These are phyloP conservation scores for Leptodactylus fallax DNA, from an alignment of 2,797 vertebrate genomes.

Conservation along the genomic window DNA sequence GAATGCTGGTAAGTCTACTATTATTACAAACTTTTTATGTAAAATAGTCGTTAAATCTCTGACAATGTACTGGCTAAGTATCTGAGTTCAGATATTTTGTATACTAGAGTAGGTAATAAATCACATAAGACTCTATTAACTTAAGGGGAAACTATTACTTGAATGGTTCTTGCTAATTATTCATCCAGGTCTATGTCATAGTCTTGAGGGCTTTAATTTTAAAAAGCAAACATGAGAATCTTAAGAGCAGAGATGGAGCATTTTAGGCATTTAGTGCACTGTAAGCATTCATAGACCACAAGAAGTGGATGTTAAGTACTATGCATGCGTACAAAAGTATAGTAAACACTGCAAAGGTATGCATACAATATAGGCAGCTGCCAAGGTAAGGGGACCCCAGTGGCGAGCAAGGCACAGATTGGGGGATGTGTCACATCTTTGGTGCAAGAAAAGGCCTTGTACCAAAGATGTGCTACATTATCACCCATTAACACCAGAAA, in stretches of 20 bases:
- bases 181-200: conserved; percentile 5
- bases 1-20: background rate
- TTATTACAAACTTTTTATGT: background rate
- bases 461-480: too few relatives aligned
- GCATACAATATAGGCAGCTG: background rate
- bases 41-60: background rate
- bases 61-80: background rate
- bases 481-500: too few relatives aligned
- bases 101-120: conserved; percentile 12
- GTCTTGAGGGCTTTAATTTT: background rate
- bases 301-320: background rate
- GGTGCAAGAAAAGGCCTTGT: too few relatives aligned
- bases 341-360: background rate
- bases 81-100: conserved; percentile 18
- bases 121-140: conserved; percentile 22
- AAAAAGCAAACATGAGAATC: background rate
- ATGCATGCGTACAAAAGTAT: background rate
- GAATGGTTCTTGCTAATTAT: conserved; percentile 29
- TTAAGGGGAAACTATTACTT: conserved; percentile 10
- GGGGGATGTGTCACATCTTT: too few relatives aligned
- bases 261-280: background rate
- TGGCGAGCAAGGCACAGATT: too few relatives aligned
- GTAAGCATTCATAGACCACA: background rate
- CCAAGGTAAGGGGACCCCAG: background rate
- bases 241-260: background rate